These are phyloP conservation scores for Sebastes flavidus DNA, from an alignment of 2,797 vertebrate species.

Conservation along the genomic window DNA sequence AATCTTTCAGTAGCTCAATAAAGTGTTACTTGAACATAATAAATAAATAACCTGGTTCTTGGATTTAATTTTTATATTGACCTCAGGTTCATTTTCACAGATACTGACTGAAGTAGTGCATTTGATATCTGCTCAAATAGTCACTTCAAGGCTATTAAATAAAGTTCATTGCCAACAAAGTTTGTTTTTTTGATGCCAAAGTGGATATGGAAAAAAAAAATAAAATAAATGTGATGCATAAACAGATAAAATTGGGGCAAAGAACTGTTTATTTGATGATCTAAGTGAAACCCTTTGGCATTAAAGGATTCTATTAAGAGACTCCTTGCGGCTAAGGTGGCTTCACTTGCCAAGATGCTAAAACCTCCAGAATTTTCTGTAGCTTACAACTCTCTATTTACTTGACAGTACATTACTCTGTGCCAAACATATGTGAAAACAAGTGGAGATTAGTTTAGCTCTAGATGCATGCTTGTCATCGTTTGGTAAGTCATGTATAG, in stretches of 20 bases:
- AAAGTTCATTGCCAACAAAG: neutral
- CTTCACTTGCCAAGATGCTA: neutral
- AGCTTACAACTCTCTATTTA: neutral
- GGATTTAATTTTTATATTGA: neutral
- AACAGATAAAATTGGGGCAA: neutral
- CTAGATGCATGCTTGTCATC: neutral
- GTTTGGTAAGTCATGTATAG: neutral
- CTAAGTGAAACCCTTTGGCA: neutral
- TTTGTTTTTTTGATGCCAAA: neutral
- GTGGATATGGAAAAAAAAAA: neutral
- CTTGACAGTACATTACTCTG: neutral
- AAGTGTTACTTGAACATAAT: neutral
- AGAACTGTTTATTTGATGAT: neutral
- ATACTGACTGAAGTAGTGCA: neutral
- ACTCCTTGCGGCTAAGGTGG: neutral
- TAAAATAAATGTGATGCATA: neutral
- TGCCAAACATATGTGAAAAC: neutral
- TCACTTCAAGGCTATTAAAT: neutral
- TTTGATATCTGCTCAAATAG: neutral
- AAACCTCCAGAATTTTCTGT: neutral
- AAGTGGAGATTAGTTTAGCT: neutral
- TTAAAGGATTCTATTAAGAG: neutral
- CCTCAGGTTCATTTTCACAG: neutral
- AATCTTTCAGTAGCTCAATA: neutral
- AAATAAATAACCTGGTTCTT: neutral